Evolutionary conservation across 2,797 vertebrate species (phyloP), one percentile per base, ranked within the genome.

Genomic region (Crenichthys baileyi): DNA sequence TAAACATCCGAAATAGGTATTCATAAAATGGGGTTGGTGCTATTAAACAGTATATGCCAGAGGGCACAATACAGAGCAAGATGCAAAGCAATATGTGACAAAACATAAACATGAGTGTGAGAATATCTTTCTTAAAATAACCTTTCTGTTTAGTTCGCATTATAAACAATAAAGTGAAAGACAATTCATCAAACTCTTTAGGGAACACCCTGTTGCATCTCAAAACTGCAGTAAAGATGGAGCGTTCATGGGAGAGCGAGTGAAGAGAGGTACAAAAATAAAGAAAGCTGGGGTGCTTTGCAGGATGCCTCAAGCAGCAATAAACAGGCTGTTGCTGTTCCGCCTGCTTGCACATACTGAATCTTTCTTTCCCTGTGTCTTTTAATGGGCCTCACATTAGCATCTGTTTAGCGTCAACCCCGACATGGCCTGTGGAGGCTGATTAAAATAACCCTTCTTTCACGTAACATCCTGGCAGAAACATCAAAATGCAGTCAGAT

Each of bases 311-410:
- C 76, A 41, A 79, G 81, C 87, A 83, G 88, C 88, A 88, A 92
- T 93, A 94, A 93, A 94, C 93, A 92, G 92, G 90, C 91, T 92
- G 91, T 92, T 89, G 89, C 90, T 90, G 94, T 94, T 95, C 90
- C 83, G 89, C 93, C 90, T 91, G 88, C 94, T 83, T 90, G 91
- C 90, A 3, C 92, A 79, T 84, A 80, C 85, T 92, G 91, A 93
- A 92, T 90, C 89, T 90, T 81, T 81, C 84, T 88, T 63, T 89
- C 86, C 88, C 84, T 7, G 84, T 82, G 85, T 89, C 90, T 92
- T 89, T 92, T 92, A 91, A 91, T 76, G 91, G 91, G 92, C 91
- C 94, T 90, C 93, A 91, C 90, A 94, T 95, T 95, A 95, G 94
- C 95, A 95, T 95, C 92, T 95, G 94, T 92, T 93, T 93, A 90